phyloP scores from a whole-genome alignment of 2,113 vertebrate species.

The Melanerpes aurifrons region DNA sequence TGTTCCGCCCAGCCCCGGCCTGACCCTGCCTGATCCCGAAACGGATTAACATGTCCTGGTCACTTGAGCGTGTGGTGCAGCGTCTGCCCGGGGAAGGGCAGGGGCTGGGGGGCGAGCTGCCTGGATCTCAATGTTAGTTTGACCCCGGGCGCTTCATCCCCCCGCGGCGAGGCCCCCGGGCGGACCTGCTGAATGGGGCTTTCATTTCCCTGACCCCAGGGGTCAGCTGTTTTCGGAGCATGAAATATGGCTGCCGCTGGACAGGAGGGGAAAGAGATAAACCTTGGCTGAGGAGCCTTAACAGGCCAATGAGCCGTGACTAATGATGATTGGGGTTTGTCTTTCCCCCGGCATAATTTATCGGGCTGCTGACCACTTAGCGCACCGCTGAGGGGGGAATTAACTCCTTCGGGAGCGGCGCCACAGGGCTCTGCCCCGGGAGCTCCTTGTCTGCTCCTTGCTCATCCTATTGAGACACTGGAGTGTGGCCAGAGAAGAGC shows the following conservation, averaged over 20 bases:
- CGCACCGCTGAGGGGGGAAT: slow-evolving; percentile 27
- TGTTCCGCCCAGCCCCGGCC: slow-evolving; percentile 37
- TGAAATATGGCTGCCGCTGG: slow-evolving; percentile 87
- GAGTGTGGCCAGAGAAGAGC: no score
- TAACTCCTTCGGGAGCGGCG: slow-evolving; percentile 73
- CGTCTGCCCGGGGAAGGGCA: slow-evolving; percentile 39
- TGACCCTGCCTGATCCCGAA: slow-evolving; percentile 49
- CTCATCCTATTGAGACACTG: neutral
- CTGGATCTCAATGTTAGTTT: slow-evolving; percentile 81
- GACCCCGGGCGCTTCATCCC: slow-evolving; percentile 75
- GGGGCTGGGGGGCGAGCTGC: slow-evolving; percentile 70
- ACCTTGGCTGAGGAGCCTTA: slow-evolving; percentile 77
- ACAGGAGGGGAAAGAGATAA: slow-evolving; percentile 82
- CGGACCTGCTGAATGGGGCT: slow-evolving; percentile 87
- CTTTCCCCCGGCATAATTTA: slow-evolving; percentile 75
- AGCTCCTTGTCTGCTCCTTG: neutral
- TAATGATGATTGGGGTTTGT: slow-evolving; percentile 88
- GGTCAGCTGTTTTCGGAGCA: slow-evolving; percentile 85
- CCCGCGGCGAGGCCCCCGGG: slow-evolving; percentile 59
- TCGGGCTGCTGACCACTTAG: slow-evolving; percentile 75
- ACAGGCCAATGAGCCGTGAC: slow-evolving; percentile 86
- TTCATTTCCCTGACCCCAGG: slow-evolving; percentile 86
- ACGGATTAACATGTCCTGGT: slow-evolving; percentile 44
- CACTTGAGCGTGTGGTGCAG: slow-evolving; percentile 8
- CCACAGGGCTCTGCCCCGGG: neutral